A percentile compares a stretch with the other conserved stretches of the same genome.
Evolutionary conservation across 2,797 vertebrate species (phyloP).

Genomic region (Enoplosus armatus): DNA sequence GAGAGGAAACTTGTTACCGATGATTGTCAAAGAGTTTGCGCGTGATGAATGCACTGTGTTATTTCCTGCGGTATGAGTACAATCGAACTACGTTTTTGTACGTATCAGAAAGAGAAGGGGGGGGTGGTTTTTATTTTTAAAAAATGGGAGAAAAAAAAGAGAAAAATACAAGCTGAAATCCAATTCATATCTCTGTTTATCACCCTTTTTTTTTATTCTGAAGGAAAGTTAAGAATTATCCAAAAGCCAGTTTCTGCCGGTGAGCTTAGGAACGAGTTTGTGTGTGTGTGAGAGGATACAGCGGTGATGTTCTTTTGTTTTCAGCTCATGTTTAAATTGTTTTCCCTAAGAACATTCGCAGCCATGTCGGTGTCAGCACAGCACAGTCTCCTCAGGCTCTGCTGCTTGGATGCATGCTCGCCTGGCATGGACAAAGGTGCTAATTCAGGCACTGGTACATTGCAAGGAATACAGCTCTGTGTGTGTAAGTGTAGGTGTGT

Average conservation of each 20-base stretch:
- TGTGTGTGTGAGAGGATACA: neutral
- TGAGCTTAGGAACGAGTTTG: constrained; percentile 18
- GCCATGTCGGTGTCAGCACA: constrained; percentile 27
- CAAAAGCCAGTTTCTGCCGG: constrained; percentile 46
- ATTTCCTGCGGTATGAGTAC: constrained; percentile 74
- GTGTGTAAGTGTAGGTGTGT: constrained; percentile 37
- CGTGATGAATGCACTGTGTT: constrained; percentile 71
- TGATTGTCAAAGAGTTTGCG: constrained; percentile 66
- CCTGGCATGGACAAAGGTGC: constrained; percentile 63
- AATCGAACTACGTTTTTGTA: constrained; percentile 72
- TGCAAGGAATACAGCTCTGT: constrained; percentile 39
- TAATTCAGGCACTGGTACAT: constrained; percentile 62
- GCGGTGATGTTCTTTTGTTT: constrained; percentile 29
- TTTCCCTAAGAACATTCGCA: constrained; percentile 38
- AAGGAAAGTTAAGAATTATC: constrained; percentile 40
- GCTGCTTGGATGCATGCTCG: constrained; percentile 49
- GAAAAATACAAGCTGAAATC: constrained; percentile 44
- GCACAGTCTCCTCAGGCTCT: constrained; percentile 38
- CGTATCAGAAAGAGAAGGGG: constrained; percentile 48
- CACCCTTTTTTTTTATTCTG: constrained; percentile 2
- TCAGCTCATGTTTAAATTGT: constrained; percentile 44
- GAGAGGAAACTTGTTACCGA: constrained; percentile 56
- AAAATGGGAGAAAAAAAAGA: constrained; percentile 26
- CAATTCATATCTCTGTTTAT: constrained; percentile 39
- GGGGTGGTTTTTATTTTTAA: constrained; percentile 54